Evolutionary conservation across 1,140 invertebrate species (phyloP).

Genomic region (Homalodisca vitripennis): DNA sequence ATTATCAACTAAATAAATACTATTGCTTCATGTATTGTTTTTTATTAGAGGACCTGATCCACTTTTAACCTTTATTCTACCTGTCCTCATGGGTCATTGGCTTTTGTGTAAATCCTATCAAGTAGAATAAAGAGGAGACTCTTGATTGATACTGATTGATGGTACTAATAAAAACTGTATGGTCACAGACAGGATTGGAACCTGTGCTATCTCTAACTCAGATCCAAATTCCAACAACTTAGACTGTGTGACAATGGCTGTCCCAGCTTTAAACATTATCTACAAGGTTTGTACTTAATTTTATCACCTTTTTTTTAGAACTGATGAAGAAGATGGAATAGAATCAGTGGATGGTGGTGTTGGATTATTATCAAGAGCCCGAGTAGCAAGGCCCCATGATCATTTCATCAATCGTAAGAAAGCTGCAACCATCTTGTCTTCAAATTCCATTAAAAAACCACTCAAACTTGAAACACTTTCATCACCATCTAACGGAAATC

Average conservation of each 20-base stretch:
- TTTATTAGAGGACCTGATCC: no score
- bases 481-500: constrained; percentile 49
- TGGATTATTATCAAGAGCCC: constrained; percentile 35
- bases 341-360: constrained; percentile 34
- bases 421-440: constrained; percentile 34
- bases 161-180: no score
- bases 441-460: constrained; percentile 37
- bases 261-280: not conserved
- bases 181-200: not conserved
- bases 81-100: no score
- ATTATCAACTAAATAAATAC: no score
- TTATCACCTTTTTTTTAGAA: constrained; percentile 24
- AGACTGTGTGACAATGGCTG: not conserved
- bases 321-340: constrained; percentile 39
- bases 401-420: constrained; percentile 34
- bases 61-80: no score
- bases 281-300: no score
- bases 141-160: no score
- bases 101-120: no score
- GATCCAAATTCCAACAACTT: no score
- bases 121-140: no score
- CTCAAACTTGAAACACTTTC: constrained; percentile 41
- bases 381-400: constrained; percentile 5
- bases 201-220: no score
- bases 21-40: no score